Conservation (phyloP, 1,140 invertebrate species). For the Drosophila mojavensis region DNA sequence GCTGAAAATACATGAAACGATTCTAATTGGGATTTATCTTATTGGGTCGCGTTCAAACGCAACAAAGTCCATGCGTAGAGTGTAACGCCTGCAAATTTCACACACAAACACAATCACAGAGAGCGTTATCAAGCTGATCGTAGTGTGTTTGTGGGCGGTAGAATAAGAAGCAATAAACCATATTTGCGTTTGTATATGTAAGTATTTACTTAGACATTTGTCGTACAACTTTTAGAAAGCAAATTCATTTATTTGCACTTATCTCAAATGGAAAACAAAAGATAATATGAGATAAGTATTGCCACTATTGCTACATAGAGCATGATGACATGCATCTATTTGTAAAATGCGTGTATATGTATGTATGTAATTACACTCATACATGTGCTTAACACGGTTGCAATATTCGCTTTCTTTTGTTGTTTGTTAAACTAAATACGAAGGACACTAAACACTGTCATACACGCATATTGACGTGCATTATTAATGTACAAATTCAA, state of each 20-base stretch:
- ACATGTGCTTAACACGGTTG: background rate
- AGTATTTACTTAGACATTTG: background rate
- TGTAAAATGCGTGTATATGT: background rate
- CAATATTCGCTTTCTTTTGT: conserved; percentile 19
- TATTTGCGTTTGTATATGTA: background rate
- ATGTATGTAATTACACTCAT: background rate
- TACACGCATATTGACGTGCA: conserved; percentile 17
- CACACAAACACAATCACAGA: conserved; percentile 1
- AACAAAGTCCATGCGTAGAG: conserved; percentile 15
- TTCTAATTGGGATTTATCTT: conserved; percentile 35
- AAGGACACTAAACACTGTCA: background rate
- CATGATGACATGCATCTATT: background rate
- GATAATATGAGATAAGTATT: conserved; percentile 2
- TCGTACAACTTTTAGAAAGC: background rate
- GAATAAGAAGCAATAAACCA: background rate
- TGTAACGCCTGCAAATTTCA: background rate
- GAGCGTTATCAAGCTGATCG: background rate
- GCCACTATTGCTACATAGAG: background rate
- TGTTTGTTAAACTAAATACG: background rate
- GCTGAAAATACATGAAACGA: background rate
- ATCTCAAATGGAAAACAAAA: background rate
- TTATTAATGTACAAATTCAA: conserved; percentile 25
- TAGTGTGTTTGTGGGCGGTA: conserved; percentile 2
- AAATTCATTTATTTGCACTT: background rate
- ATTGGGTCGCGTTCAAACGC: conserved; percentile 26